A percentile compares a stretch with the other conserved stretches of the same genome.
Evolutionary conservation across 1,140 invertebrate species (phyloP).

Genomic region (Meloidogyne chitwoodi): DNA sequence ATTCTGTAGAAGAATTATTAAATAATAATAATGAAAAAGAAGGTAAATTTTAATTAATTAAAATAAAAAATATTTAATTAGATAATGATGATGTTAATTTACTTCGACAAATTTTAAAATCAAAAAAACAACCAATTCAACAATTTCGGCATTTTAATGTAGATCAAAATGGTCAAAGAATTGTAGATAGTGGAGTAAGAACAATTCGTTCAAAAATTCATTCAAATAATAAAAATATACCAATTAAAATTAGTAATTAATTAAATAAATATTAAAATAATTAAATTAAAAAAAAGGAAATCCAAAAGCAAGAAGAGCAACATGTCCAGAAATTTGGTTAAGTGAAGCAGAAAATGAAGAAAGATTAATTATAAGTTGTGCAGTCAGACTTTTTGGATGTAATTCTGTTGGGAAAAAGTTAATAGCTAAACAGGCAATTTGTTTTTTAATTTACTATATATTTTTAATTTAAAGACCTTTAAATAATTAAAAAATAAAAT

Average conservation of each 20-base stretch:
- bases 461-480: too few relatives aligned
- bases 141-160: slow-evolving; percentile 37
- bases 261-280: background rate
- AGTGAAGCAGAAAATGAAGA: slow-evolving; percentile 34
- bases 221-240: too few relatives aligned
- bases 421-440: slow-evolving; percentile 23
- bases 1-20: background rate
- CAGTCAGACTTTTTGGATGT: slow-evolving; percentile 35
- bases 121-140: slow-evolving; percentile 1
- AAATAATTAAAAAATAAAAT: too few relatives aligned
- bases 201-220: background rate
- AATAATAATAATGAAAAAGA: background rate
- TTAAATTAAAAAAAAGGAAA: slow-evolving; percentile 27
- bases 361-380: slow-evolving; percentile 13
- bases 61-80: background rate
- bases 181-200: slow-evolving; percentile 35
- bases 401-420: slow-evolving; percentile 44
- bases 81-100: background rate
- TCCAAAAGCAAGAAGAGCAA: slow-evolving; percentile 34
- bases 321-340: slow-evolving; percentile 49
- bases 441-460: too few relatives aligned
- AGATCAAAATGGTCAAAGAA: slow-evolving; percentile 26
- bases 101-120: background rate
- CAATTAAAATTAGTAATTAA: background rate
- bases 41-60: background rate